phyloP scores from a whole-genome alignment of 2,113 vertebrate species.

The Xenotilapia longispinis region DNA sequence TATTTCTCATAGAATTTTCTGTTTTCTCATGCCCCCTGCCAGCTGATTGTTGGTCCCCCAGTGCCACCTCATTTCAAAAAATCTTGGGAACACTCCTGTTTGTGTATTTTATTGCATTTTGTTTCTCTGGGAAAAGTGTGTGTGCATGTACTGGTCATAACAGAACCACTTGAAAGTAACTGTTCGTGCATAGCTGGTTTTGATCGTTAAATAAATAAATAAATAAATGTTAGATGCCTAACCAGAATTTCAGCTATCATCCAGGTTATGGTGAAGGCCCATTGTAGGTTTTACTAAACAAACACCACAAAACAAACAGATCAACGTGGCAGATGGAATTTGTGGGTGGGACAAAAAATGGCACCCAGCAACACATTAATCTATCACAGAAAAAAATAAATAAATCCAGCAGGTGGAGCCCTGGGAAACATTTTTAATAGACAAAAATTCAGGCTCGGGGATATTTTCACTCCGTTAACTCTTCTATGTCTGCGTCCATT shows the following conservation, averaged over 20 bases:
- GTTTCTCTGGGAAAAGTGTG: neutral
- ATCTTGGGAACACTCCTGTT: neutral
- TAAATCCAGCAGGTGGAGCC: conserved; percentile 49
- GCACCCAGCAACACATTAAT: neutral
- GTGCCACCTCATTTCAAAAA: neutral
- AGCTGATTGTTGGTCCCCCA: neutral
- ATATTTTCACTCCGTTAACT: neutral
- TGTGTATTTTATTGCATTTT: neutral
- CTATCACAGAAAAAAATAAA: neutral
- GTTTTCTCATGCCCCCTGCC: neutral
- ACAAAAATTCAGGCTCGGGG: neutral
- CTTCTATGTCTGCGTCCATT: neutral
- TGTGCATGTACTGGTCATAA: neutral
- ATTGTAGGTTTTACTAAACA: neutral
- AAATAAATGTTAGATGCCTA: neutral
- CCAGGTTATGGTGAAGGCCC: neutral
- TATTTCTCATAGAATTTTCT: neutral
- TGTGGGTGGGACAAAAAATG: neutral
- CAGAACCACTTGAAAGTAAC: neutral
- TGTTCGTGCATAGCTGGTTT: neutral
- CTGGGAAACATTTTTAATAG: neutral
- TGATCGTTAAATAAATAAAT: neutral
- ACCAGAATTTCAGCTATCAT: neutral
- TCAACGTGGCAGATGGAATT: neutral
- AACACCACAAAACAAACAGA: neutral